These are phyloP conservation scores for Geotrupes spiniger DNA, from an alignment of 2,888 invertebrate species.

Conservation along the genomic window DNA sequence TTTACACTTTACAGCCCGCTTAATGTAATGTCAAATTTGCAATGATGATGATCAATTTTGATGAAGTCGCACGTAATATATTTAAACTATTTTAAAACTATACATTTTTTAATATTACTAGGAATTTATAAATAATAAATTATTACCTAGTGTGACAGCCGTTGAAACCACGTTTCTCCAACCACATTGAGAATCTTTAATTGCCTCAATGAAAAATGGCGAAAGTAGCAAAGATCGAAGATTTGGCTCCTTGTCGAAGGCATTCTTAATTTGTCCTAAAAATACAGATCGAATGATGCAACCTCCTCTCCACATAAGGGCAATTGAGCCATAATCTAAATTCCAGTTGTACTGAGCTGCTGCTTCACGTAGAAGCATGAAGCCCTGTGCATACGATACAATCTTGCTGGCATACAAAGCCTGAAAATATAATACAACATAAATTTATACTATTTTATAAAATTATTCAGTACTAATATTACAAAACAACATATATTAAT, in stretches of 20 bases:
- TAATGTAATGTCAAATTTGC: too few species aligned
- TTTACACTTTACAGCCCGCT: too few species aligned
- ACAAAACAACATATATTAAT: too few species aligned
- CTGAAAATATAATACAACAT: too few species aligned
- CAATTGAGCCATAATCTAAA: conserved; percentile 95
- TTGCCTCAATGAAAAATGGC: conserved; percentile 86
- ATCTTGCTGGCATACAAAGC: conserved; percentile 98
- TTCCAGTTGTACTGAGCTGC: conserved; percentile 91
- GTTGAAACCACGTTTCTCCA: conserved; percentile 81
- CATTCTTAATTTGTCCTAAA: conserved; percentile 87
- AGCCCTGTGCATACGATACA: conserved; percentile 97
- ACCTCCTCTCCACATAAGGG: conserved; percentile 99
- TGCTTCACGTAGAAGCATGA: conserved; percentile 92
- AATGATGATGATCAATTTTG: too few species aligned
- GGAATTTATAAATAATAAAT: background rate
- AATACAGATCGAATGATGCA: conserved; percentile 94
- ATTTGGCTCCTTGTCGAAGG: conserved; percentile 85
- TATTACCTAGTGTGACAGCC: conserved; percentile 53
- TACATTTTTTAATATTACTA: background rate
- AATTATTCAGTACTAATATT: too few species aligned
- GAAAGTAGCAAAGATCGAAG: conserved; percentile 87
- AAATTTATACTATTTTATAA: too few species aligned
- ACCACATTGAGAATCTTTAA: conserved; percentile 75
- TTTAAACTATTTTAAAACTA: too few species aligned
- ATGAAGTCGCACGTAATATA: too few species aligned